phyloP scores from a whole-genome alignment of 2,113 vertebrate species.

The Seriola rivoliana region DNA sequence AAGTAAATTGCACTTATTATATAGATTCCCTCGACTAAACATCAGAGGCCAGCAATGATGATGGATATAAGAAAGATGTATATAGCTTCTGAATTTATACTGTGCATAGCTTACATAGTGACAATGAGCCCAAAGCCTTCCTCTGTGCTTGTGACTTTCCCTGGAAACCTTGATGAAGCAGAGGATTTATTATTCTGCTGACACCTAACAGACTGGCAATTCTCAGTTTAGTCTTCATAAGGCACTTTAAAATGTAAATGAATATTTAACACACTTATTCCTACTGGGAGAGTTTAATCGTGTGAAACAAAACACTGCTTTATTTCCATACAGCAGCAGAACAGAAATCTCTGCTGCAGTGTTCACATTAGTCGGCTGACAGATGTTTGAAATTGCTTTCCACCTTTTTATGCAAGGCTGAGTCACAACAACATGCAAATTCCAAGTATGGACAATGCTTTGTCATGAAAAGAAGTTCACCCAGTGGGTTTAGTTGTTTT shows the following conservation, averaged over 20 bases:
- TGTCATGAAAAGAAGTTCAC: not conserved
- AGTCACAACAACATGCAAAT: slow-evolving; percentile 23
- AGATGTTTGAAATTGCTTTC: slow-evolving; percentile 38
- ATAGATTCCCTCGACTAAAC: not conserved
- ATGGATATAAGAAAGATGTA: slow-evolving; percentile 19
- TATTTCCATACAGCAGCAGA: slow-evolving; percentile 63
- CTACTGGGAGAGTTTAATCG: slow-evolving; percentile 57
- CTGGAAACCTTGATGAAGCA: slow-evolving; percentile 40
- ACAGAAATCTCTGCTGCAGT: slow-evolving; percentile 28
- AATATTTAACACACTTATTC: slow-evolving; percentile 50
- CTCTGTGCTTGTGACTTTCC: slow-evolving; percentile 22
- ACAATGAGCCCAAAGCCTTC: not conserved
- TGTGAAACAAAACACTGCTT: slow-evolving; percentile 61
- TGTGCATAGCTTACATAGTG: not conserved
- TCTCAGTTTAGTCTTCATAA: slow-evolving; percentile 62
- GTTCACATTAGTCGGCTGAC: slow-evolving; percentile 2
- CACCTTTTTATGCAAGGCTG: slow-evolving; percentile 16
- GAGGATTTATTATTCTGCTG: slow-evolving; percentile 65
- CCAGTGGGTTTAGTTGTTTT: not conserved
- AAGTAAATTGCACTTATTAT: not conserved
- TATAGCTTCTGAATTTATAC: not conserved
- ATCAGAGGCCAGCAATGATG: slow-evolving; percentile 24
- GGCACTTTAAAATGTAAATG: slow-evolving; percentile 77
- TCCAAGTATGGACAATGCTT: slow-evolving; percentile 14
- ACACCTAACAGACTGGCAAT: slow-evolving; percentile 51